Conservation (phyloP, 2,113 vertebrate species). For the Entelurus aequoreus region DNA sequence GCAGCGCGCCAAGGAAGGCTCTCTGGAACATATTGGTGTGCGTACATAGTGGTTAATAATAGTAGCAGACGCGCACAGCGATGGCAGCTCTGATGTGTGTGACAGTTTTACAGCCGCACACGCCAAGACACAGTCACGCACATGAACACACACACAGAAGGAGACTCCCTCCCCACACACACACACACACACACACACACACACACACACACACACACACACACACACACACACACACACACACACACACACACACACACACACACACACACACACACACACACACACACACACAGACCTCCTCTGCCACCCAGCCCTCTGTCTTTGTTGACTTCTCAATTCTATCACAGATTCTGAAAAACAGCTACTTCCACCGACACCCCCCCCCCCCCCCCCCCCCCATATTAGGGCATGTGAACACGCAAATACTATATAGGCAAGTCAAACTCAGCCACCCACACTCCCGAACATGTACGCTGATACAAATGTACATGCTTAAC, state of each 20-base stretch:
- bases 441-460: constrained; percentile 26
- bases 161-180: constrained; percentile 8
- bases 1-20: constrained; percentile 52
- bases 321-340: constrained; percentile 67
- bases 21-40: constrained; percentile 71
- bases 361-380: constrained; percentile 72
- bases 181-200: constrained; percentile 38
- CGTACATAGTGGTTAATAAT: constrained; percentile 73
- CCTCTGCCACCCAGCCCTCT: constrained; percentile 55
- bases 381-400: constrained; percentile 15
- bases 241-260: constrained; percentile 42
- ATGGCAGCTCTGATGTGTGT: constrained; percentile 68
- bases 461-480: constrained; percentile 11
- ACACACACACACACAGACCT: constrained; percentile 44
- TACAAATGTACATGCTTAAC: constrained; percentile 38
- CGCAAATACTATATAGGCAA: constrained; percentile 39
- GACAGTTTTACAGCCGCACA: constrained; percentile 68
- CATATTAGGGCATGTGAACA: constrained; percentile 31
- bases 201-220: constrained; percentile 30
- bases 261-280: constrained; percentile 41
- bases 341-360: constrained; percentile 64
- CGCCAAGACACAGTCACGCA: constrained; percentile 52
- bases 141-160: constrained; percentile 17
- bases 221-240: constrained; percentile 38
- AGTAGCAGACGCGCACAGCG: constrained; percentile 66